Evolutionary conservation across 2,797 vertebrate genomes (phyloP), one percentile per base, ranked within the genome.

Genomic region (Calcarius lapponicus): DNA sequence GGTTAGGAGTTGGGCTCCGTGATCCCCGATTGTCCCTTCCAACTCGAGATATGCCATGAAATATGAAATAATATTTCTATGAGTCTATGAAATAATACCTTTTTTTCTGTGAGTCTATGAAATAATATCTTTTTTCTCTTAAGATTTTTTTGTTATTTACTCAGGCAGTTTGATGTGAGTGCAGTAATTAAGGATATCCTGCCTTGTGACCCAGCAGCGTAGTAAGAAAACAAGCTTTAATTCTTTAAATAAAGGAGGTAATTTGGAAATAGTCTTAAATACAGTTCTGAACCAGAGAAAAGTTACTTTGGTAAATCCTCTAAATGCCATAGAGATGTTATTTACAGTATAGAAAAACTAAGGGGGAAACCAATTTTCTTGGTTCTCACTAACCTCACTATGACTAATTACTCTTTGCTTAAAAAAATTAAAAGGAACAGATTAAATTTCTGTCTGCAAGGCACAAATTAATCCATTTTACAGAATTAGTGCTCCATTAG

Each of bases 401-500:
- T 84, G 87, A 95, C 95, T 95, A 93, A 96, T 97, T 96, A 96
- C 93, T 94, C 90, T 90, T 96, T 96, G 96, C 91, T 97, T 97
- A 85, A 90, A 97, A 96, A 96, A 97, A 95, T 90, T 83, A 94
- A 97, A 96, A 97, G 94, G 96, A 96, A 25, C 88, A 97, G 97
- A 97, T 98, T 97, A 94, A 95, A 94, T 97, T 98, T 97, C 96
- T 96, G 93, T 96, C 92, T 90, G 93, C 92, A 70, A 93, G 93
- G 88, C 95, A 97, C 93, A 97, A 97, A 97, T 97, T 97, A 97
- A 95, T 97, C 97, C 96, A 92, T 97, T 97, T 97, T 97, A 95
- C 95, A 93, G 97, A 97, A 96, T 96, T 95, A 97, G 97, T 92
- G 95, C 96, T 96, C 96, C 95, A 97, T 97, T 97, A 98, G 97